Evolutionary conservation across 2,888 invertebrate species (phyloP).

Genomic region (Corythucha ciliata): DNA sequence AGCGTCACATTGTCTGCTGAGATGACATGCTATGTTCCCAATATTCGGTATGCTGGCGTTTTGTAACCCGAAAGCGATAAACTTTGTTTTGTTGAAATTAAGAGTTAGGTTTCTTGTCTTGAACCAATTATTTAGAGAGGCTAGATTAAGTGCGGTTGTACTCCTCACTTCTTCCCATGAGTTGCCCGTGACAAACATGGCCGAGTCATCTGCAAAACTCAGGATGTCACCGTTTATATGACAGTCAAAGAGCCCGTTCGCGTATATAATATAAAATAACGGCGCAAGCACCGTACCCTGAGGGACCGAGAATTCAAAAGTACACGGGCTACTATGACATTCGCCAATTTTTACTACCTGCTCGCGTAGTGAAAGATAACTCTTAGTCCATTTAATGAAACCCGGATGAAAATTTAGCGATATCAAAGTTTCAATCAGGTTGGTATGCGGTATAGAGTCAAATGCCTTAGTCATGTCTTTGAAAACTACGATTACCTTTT

Average conservation of each 20-base stretch:
- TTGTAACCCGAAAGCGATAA: conserved; percentile 1
- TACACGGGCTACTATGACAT: conserved; percentile 10
- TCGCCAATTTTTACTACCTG: conserved; percentile 4
- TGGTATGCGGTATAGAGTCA: conserved; percentile 10
- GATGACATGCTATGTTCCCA: neutral
- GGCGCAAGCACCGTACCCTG: conserved; percentile 11
- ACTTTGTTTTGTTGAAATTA: conserved; percentile 15
- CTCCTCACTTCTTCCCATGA: too few relatives aligned
- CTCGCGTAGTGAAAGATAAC: neutral
- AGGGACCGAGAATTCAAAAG: conserved; percentile 9
- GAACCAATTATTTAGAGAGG: conserved; percentile 1
- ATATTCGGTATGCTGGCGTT: neutral
- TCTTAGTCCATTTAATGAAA: conserved; percentile 8
- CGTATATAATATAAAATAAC: conserved; percentile 10
- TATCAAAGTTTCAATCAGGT: neutral
- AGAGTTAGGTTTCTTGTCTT: conserved; percentile 12
- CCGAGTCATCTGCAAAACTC: conserved; percentile 14
- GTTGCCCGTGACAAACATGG: too few relatives aligned
- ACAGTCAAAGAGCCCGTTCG: conserved; percentile 11
- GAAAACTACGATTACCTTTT: conserved; percentile 15
- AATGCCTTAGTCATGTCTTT: conserved; percentile 17
- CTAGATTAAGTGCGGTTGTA: too few relatives aligned
- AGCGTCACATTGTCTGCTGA: too few relatives aligned
- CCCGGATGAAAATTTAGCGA: conserved; percentile 6
- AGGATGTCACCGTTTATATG: conserved; percentile 12